Evolutionary conservation across 2,797 vertebrate species (phyloP).

Genomic region (Petrocephalus sullivani): DNA sequence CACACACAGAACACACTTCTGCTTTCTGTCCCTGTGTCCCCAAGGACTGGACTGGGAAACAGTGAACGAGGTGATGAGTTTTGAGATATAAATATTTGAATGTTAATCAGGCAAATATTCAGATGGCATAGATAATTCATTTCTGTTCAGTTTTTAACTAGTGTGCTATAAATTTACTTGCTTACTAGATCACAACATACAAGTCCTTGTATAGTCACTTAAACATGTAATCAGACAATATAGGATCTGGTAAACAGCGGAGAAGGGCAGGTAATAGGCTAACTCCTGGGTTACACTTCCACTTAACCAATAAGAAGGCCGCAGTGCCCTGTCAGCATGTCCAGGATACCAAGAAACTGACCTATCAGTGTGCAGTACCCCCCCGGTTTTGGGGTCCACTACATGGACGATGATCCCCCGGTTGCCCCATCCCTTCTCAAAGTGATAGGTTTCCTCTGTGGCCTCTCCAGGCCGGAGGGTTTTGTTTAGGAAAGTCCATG

Average conservation of each 20-base stretch:
- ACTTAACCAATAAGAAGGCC: not conserved
- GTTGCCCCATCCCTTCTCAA: constrained; percentile 88
- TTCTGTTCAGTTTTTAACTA: not conserved
- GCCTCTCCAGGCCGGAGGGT: constrained; percentile 79
- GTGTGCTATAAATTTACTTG: not conserved
- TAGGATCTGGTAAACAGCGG: not conserved
- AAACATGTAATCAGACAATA: not conserved
- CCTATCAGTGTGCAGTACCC: constrained; percentile 79
- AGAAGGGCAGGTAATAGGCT: not conserved
- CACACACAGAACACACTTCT: not conserved
- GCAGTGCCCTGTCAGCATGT: not conserved
- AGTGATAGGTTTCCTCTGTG: constrained; percentile 77
- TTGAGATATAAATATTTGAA: not conserved
- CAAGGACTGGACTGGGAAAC: not conserved
- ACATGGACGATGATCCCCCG: constrained; percentile 84
- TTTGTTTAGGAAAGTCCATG: constrained; percentile 90
- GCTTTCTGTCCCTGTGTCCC: not conserved
- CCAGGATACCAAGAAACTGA: constrained; percentile 32
- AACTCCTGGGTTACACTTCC: not conserved
- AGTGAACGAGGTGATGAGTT: not conserved
- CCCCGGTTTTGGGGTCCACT: constrained; percentile 71
- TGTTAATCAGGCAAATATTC: not conserved
- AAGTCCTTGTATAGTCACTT: not conserved
- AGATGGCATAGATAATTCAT: not conserved
- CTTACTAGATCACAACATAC: not conserved